Conservation (phyloP, 2,113 vertebrate species). For the Hippocampus comes region DNA sequence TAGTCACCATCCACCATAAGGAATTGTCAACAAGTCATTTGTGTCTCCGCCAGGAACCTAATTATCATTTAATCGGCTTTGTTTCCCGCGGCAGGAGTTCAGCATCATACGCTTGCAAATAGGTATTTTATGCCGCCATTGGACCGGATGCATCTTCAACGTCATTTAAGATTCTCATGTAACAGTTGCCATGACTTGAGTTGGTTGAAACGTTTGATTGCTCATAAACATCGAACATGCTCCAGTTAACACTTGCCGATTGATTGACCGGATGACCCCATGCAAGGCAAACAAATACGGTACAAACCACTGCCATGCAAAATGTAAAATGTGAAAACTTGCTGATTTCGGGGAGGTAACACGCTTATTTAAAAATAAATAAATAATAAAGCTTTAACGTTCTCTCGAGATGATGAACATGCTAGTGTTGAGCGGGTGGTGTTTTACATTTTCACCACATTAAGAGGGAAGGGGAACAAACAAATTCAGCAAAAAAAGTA, state of each 20-base stretch:
- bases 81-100: not conserved
- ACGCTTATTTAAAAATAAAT: not conserved
- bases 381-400: not conserved
- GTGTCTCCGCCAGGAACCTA: not conserved
- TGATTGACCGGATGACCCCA: not conserved
- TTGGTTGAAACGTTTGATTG: not conserved
- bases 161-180: not conserved
- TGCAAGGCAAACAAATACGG: not conserved
- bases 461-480: not conserved
- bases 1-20: not conserved
- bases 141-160: not conserved
- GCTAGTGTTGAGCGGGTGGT: not conserved
- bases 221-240: not conserved
- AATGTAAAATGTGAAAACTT: not conserved
- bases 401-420: not conserved
- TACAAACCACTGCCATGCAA: slow-evolving; percentile 2
- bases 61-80: not conserved
- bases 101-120: not conserved
- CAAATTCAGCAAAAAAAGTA: not conserved
- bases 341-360: not conserved
- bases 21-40: not conserved
- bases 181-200: not conserved
- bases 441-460: not conserved
- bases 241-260: not conserved
- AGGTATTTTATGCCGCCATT: not conserved